phyloP scores from a whole-genome alignment of 2,797 vertebrate species.

The Odontamblyopus lacepedii region DNA sequence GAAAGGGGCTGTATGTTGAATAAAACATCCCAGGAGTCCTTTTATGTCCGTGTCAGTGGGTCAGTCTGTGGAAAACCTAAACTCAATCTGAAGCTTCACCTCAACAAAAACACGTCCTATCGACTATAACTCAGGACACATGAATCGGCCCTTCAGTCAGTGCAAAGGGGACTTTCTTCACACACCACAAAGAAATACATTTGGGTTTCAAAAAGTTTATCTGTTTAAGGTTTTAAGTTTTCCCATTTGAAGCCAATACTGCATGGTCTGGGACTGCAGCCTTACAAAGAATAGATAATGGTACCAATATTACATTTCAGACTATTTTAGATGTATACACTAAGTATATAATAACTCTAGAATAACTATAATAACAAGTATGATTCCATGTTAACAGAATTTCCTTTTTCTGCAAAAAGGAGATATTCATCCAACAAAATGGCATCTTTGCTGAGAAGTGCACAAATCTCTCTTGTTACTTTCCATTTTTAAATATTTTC shows the following conservation, averaged over 20 bases:
- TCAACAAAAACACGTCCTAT: constrained; percentile 56
- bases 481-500: constrained; percentile 12
- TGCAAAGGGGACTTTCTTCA: constrained; percentile 52
- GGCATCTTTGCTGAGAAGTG: neutral
- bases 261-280: no score
- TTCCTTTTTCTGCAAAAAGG: neutral
- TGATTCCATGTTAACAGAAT: neutral
- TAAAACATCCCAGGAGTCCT: constrained; percentile 61
- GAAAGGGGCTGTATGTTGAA: constrained; percentile 45
- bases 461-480: neutral
- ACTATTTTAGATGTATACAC: no score
- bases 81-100: constrained; percentile 42
- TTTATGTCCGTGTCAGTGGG: constrained; percentile 58
- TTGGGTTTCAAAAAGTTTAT: no score
- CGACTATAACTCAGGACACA: constrained; percentile 48
- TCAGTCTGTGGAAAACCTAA: constrained; percentile 51
- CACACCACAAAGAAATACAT: no score
- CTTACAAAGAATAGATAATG: no score
- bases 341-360: no score
- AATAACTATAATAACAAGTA: no score
- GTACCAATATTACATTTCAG: no score
- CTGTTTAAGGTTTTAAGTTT: no score
- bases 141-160: constrained; percentile 48
- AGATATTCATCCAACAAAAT: neutral
- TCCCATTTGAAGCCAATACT: no score